Evolutionary conservation across 35 echinoderm and acorn worm genomes (phyloP).

Genomic region (Lytechinus variegatus): DNA sequence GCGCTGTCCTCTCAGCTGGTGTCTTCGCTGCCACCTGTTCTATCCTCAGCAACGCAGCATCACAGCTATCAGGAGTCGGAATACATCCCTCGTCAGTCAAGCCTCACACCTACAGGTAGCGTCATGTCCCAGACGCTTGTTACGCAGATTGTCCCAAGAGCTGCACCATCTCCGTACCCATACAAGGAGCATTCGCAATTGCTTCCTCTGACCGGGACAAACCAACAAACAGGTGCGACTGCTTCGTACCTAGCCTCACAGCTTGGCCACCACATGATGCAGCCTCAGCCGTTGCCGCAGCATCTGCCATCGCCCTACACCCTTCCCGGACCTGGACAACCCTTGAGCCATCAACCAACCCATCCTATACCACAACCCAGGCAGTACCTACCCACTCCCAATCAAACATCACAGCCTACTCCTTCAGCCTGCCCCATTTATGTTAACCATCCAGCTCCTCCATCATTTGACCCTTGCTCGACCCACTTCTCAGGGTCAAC

Average conservation of each 20-base stretch:
- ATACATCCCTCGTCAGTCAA: not conserved
- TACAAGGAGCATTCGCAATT: conserved; percentile 1
- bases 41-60: conserved; percentile 17
- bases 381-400: conserved; percentile 27
- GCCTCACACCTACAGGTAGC: not conserved
- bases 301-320: not conserved
- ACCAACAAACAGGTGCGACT: conserved; percentile 3
- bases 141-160: not conserved
- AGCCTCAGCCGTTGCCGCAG: not conserved
- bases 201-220: not conserved
- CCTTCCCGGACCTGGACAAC: conserved; percentile 4
- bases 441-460: not conserved
- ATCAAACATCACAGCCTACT: not conserved
- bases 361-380: conserved; percentile 2
- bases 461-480: not conserved
- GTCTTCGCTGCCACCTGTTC: not conserved
- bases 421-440: conserved; percentile 24
- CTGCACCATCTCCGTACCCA: not conserved
- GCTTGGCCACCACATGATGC: conserved; percentile 33
- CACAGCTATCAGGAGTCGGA: conserved; percentile 19
- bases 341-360: not conserved
- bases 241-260: conserved; percentile 37
- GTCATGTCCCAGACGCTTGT: not conserved
- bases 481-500: not conserved
- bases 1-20: not conserved